Evolutionary conservation across 2,113 vertebrate species (phyloP).

Genomic region (Catharus fuscescens): DNA sequence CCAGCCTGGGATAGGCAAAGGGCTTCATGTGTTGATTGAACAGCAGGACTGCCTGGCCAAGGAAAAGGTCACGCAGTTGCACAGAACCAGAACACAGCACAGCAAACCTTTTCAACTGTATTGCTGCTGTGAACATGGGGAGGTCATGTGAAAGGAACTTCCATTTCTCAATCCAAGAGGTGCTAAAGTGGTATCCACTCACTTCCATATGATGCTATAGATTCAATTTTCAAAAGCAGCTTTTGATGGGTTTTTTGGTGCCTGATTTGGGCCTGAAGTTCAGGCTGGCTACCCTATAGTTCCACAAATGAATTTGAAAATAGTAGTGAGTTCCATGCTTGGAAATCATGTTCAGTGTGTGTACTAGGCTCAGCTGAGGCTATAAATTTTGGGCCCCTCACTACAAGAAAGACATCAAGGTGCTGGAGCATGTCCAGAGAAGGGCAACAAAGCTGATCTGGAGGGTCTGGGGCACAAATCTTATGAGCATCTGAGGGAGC

Average conservation of each 20-base stretch:
- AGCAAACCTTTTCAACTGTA: neutral
- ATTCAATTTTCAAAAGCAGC: neutral
- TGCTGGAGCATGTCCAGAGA: neutral
- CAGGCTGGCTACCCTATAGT: neutral
- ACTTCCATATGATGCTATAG: neutral
- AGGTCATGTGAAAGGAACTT: neutral
- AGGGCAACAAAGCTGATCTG: neutral
- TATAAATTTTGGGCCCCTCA: neutral
- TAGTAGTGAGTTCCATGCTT: neutral
- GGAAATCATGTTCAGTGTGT: neutral
- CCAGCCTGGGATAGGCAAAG: neutral
- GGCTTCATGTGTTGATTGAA: neutral
- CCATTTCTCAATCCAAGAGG: neutral
- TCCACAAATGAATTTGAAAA: neutral
- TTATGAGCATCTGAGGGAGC: neutral
- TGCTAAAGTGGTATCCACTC: neutral
- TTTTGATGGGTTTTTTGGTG: neutral
- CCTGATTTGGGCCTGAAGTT: neutral
- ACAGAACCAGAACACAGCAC: neutral
- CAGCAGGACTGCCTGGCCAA: neutral
- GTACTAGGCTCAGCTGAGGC: neutral
- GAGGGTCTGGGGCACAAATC: neutral
- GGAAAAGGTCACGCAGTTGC: constrained; percentile 32
- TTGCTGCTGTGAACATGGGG: neutral
- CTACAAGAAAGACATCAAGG: neutral